These are phyloP conservation scores for Xestoiulus laeticollis DNA, from an alignment of 2,888 invertebrate genomes.

Conservation along the genomic window DNA sequence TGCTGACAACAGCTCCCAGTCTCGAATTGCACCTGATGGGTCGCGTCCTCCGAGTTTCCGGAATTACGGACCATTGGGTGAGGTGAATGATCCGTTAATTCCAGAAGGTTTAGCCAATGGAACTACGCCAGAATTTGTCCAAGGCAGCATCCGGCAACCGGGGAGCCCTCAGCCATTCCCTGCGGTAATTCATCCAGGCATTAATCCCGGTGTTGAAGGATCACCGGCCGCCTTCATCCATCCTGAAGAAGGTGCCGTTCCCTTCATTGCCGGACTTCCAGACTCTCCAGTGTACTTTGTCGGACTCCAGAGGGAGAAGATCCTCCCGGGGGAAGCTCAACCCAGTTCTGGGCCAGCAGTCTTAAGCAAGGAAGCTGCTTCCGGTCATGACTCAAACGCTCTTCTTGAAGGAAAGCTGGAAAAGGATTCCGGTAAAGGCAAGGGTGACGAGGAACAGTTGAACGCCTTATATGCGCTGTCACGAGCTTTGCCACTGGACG, in stretches of 20 bases:
- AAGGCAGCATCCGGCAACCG: background rate
- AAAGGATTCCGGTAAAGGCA: background rate
- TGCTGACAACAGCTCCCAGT: background rate
- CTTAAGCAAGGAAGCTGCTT: background rate
- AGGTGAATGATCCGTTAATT: background rate
- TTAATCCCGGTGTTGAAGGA: background rate
- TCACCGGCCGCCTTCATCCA: background rate
- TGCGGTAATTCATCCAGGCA: no score
- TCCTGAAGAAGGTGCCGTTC: background rate
- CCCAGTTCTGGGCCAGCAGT: conserved; percentile 11
- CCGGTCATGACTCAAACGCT: background rate
- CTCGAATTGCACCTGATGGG: background rate
- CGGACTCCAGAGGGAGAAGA: conserved; percentile 53
- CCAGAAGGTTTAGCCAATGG: background rate
- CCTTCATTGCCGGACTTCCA: conserved; percentile 53
- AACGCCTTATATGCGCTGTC: conserved; percentile 54
- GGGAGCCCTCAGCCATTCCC: background rate
- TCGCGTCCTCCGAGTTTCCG: conserved; percentile 34
- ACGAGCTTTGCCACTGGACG: conserved; percentile 52
- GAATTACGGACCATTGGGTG: background rate
- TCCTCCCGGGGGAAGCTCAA: background rate
- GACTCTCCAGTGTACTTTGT: conserved; percentile 55
- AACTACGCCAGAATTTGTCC: background rate
- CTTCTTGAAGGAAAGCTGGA: conserved; percentile 21
- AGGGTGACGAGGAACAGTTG: conserved; percentile 19